Evolutionary conservation across 2,113 vertebrate genomes (phyloP).

Genomic region (Pelobates fuscus): DNA sequence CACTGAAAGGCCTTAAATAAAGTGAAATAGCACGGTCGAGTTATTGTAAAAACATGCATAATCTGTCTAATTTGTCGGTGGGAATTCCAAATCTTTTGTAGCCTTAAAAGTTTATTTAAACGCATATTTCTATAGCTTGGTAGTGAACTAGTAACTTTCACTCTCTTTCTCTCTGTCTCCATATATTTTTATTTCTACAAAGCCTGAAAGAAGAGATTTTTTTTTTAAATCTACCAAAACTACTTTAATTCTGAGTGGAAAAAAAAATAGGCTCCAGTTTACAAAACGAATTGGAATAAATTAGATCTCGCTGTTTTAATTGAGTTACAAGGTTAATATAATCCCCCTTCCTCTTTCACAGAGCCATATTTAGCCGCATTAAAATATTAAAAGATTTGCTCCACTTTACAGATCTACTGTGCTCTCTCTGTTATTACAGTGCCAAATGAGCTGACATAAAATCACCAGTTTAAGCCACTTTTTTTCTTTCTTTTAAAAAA

Average conservation of each 20-base stretch:
- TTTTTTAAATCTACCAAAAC: background rate
- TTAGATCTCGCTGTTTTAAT: slow-evolving; percentile 22
- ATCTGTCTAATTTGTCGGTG: slow-evolving; percentile 43
- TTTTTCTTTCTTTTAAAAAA: background rate
- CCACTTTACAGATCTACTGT: background rate
- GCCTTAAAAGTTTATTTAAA: slow-evolving; percentile 35
- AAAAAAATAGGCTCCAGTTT: slow-evolving; percentile 1
- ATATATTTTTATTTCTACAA: too few species aligned
- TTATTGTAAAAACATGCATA: slow-evolving; percentile 36
- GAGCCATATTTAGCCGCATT: slow-evolving; percentile 24
- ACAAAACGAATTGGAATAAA: slow-evolving; percentile 12
- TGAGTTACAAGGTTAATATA: slow-evolving; percentile 26
- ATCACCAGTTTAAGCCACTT: background rate
- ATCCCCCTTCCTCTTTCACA: background rate
- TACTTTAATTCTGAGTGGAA: background rate
- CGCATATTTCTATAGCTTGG: background rate
- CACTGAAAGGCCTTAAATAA: slow-evolving; percentile 36
- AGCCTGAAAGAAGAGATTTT: too few species aligned
- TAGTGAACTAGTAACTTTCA: background rate
- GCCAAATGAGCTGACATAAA: background rate
- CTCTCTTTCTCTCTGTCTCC: background rate
- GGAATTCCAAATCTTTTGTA: slow-evolving; percentile 34
- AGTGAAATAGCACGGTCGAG: slow-evolving; percentile 30
- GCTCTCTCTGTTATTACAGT: background rate
- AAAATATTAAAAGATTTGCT: slow-evolving; percentile 9